Conservation (phyloP, 2,797 vertebrate genomes). For the Poecile montanus region DNA sequence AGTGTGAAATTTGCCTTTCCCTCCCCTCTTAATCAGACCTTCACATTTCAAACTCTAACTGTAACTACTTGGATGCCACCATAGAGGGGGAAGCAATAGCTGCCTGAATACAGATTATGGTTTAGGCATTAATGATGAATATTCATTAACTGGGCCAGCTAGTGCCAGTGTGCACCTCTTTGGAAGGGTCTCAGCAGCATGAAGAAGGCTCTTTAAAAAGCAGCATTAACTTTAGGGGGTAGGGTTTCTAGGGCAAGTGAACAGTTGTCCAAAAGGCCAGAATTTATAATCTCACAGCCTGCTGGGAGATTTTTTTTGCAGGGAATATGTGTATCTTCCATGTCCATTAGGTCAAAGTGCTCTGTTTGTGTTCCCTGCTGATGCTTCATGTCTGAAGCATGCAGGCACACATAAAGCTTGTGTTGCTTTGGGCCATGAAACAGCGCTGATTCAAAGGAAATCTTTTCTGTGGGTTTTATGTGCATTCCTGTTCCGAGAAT, state of each 20-base stretch:
- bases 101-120: neutral
- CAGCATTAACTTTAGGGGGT: conserved; percentile 42
- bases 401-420: neutral
- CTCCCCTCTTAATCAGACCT: conserved; percentile 3
- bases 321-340: neutral
- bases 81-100: neutral
- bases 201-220: conserved; percentile 24
- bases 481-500: neutral
- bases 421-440: neutral
- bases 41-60: neutral
- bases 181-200: neutral
- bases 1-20: conserved; percentile 42
- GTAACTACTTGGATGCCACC: neutral
- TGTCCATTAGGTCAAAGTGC: neutral
- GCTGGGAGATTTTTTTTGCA: neutral
- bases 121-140: conserved; percentile 10
- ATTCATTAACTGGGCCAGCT: neutral
- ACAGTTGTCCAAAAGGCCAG: neutral
- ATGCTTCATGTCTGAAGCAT: neutral
- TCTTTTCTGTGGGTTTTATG: neutral
- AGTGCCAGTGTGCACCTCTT: neutral
- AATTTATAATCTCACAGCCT: neutral
- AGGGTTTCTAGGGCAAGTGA: neutral
- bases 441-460: neutral
- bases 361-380: neutral